Base-by-base conservation (phyloP, 1,140 invertebrate genomes). In the Popillia japonica region DNA sequence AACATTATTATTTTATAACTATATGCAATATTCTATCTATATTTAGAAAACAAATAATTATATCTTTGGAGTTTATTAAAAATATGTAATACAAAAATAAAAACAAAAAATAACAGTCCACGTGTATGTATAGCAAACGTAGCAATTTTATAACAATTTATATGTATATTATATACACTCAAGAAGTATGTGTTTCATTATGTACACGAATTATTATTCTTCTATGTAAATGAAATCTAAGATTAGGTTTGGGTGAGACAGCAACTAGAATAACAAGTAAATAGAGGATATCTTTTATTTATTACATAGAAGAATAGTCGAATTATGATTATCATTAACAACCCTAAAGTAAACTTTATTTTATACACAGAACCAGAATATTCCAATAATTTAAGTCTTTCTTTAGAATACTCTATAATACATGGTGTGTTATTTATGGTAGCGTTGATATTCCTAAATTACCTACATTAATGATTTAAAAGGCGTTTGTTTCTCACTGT, bases 401-500 rank as follows among this genome's bases (percentile, higher is more conserved):
- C 17, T 64, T 64, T 64, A 20, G 23, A 23, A 64, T 22, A 64
- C 23, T 64, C n/a, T 64, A 64, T 64, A 64, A 64, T 64, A 64
- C 61, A 64, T 64, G 61, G 61, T 64, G 61, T 64, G 61, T 64
- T 27, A 64, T 23, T 64, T 64, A 27, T 64, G 17, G 59, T 64
- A n/a, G n/a, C n/a, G n/a, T n/a, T 27, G 10, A 64, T 64, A 64
- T 64, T 7, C 17, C 61, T 64, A 64, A 64, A 17, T 64, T n/a
- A n/a, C n/a, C n/a, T n/a, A n/a, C n/a, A n/a, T n/a, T n/a, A n/a
- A n/a, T n/a, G n/a, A n/a, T n/a, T n/a, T n/a, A 20, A 27, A 64
- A 64, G 61, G 61, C 61, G 61, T 64, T 64, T 40, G 34, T 73
- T 73, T 74, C 81, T 85, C 83, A 86, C 82, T 86, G 85, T 78